These are phyloP conservation scores for Scrobipalpa atriplicella DNA, from an alignment of 2,888 invertebrate species.

Conservation along the genomic window DNA sequence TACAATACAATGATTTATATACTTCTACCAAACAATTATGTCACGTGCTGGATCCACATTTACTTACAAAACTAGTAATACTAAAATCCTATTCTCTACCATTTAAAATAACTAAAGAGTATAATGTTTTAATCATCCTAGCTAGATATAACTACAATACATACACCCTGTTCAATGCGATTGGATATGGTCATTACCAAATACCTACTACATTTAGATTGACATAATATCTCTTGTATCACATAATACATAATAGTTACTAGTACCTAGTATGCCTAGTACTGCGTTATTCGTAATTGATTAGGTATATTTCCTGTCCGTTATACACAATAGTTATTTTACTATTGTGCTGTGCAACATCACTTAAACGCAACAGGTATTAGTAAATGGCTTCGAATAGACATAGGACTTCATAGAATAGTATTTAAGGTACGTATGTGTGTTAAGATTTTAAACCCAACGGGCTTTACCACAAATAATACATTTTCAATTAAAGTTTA, in stretches of 20 bases:
- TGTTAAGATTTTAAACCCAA: no score
- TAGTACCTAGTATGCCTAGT: conserved; percentile 36
- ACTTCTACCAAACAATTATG: no score
- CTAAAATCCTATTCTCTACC: no score
- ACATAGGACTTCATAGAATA: no score
- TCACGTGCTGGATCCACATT: no score
- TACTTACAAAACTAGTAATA: no score
- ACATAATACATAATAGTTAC: neutral
- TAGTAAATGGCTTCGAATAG: neutral
- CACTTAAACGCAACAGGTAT: neutral
- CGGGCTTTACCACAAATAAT: no score
- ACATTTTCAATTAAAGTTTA: no score
- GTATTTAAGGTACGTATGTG: no score
- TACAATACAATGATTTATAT: no score
- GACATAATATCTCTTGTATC: conserved; percentile 47
- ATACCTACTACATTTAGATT: conserved; percentile 42
- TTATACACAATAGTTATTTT: conserved; percentile 42
- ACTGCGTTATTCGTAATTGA: conserved; percentile 52
- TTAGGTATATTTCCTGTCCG: conserved; percentile 56
- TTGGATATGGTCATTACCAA: conserved; percentile 46
- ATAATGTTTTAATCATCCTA: conserved; percentile 4
- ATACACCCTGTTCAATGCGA: conserved; percentile 15
- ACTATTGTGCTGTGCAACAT: conserved; percentile 29
- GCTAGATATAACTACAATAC: neutral
- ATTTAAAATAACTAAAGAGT: neutral